phyloP scores from a whole-genome alignment of 92 coral and sea anemone species.

The Parazoanthus swiftii region DNA sequence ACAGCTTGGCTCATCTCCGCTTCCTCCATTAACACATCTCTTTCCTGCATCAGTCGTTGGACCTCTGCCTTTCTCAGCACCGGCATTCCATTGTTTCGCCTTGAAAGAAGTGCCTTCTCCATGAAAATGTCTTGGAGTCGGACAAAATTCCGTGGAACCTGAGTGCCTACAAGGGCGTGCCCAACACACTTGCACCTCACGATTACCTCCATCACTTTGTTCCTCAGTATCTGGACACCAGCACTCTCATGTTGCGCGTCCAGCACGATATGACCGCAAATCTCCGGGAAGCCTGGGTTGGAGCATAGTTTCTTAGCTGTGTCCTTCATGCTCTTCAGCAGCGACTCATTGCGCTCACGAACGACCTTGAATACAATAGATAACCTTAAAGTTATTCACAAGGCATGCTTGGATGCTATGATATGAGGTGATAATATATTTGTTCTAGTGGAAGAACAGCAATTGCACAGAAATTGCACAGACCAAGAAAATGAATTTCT shows the following conservation, averaged over 20 bases:
- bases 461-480: neutral
- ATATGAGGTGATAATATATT: neutral
- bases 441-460: neutral
- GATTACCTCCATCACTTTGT: constrained; percentile 70
- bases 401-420: neutral
- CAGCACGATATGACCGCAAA: constrained; percentile 78
- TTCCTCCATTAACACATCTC: constrained; percentile 62
- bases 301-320: constrained; percentile 66
- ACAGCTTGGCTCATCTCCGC: constrained; percentile 88
- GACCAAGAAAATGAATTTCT: neutral
- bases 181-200: constrained; percentile 82
- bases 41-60: constrained; percentile 71
- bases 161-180: constrained; percentile 67
- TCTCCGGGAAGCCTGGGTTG: constrained; percentile 86
- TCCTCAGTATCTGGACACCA: constrained; percentile 69
- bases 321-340: constrained; percentile 62
- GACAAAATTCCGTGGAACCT: constrained; percentile 81
- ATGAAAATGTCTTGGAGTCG: constrained; percentile 68
- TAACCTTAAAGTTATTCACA: no score
- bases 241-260: constrained; percentile 74
- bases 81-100: constrained; percentile 40
- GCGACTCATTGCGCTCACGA: constrained; percentile 29
- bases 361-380: constrained; percentile 4
- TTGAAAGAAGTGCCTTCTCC: constrained; percentile 14
- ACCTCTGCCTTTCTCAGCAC: constrained; percentile 55